Evolutionary conservation across 2,797 vertebrate species (phyloP).

Genomic region (Etheostoma nigrum): DNA sequence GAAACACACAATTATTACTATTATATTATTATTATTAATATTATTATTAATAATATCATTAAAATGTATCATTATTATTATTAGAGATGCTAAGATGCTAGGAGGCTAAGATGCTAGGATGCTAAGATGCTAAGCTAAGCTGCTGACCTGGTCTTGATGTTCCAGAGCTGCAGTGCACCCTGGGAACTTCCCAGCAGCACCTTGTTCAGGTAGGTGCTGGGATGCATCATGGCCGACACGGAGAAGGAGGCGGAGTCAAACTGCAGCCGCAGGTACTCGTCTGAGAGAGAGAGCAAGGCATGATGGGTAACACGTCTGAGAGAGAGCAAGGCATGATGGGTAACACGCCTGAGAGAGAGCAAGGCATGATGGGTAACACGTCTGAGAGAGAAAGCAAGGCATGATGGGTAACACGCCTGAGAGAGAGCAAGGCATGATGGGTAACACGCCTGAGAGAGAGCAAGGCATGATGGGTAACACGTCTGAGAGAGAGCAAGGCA

Average conservation of each 20-base stretch:
- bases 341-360: too few species aligned
- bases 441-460: neutral
- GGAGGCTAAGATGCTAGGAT: neutral
- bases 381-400: too few species aligned
- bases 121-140: neutral
- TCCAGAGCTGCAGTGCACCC: constrained; percentile 95
- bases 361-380: constrained; percentile 3
- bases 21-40: too few species aligned
- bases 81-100: too few species aligned
- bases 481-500: constrained; percentile 44
- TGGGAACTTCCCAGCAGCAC: constrained; percentile 94
- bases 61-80: too few species aligned
- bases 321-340: too few species aligned
- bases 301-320: neutral
- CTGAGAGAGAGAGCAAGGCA: constrained; percentile 72
- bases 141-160: constrained; percentile 90
- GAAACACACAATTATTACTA: neutral
- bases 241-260: constrained; percentile 91
- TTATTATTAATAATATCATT: too few species aligned
- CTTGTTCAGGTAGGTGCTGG: constrained; percentile 97
- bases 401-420: neutral
- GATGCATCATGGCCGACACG: constrained; percentile 92
- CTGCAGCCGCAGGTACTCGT: constrained; percentile 89
- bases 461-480: constrained; percentile 1
- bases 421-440: too few species aligned